phyloP scores from a whole-genome alignment of 2,888 invertebrate genomes.

The Didymodactylos carnosus region DNA sequence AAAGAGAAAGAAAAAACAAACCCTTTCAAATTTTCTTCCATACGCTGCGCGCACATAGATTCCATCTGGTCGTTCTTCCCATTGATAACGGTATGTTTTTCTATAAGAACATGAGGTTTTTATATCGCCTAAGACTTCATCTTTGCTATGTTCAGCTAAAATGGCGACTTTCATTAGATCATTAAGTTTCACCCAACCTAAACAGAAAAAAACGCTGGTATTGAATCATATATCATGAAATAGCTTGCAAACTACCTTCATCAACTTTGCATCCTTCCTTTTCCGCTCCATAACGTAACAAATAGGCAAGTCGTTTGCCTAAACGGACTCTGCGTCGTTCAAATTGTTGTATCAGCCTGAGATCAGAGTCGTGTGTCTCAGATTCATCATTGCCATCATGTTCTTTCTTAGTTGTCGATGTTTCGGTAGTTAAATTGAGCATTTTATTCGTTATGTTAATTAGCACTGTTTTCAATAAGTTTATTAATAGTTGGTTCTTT shows the following conservation, averaged over 20 bases:
- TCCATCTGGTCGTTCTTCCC: conserved; percentile 18
- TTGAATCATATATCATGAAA: no score
- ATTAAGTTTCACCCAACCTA: conserved; percentile 24
- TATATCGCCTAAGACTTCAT: conserved; percentile 21
- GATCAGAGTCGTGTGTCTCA: no score
- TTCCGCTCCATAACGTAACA: conserved; percentile 26
- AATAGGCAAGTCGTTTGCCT: conserved; percentile 23
- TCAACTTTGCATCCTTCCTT: conserved; percentile 23
- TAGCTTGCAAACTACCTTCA: conserved; percentile 21
- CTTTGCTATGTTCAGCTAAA: conserved; percentile 19
- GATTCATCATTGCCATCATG: no score
- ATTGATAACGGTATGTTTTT: conserved; percentile 21
- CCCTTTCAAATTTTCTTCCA: conserved; percentile 23
- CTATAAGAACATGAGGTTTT: conserved; percentile 20
- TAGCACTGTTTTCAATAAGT: no score
- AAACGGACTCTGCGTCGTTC: conserved; percentile 6
- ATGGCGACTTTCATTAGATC: conserved; percentile 20
- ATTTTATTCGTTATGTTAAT: no score
- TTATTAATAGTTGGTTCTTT: no score
- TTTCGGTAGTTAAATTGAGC: no score
- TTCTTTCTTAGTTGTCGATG: no score
- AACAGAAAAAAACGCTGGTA: conserved; percentile 11
- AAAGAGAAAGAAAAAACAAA: no score
- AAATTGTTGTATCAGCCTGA: not conserved
- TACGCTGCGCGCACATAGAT: conserved; percentile 22